Evolutionary conservation across 1,140 invertebrate genomes (phyloP), one percentile per base, ranked within the genome.

Genomic region (Eurosta solidaginis): DNA sequence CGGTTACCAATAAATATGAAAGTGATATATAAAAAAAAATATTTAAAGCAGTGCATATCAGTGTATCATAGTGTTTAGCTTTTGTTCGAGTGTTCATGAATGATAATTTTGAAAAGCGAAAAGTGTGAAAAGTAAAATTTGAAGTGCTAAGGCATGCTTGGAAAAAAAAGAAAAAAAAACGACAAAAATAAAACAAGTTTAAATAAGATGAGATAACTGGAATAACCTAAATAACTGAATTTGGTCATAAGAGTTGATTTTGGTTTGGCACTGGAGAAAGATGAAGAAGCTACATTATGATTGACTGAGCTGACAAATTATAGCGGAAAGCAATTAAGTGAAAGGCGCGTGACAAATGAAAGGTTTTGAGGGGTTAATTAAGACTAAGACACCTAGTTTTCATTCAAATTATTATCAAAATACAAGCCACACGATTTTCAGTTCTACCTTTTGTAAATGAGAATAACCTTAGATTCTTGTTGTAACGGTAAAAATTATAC

Each of bases 151-250:
- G 17, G 1, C 36, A 68, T 33, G 17, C 59, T 40, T 54, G 50
- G 33, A 7, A 17, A 68, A 17, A 68, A 40, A 25, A 22, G 29
- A 20, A 40, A 42, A 22, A 68, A 2, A 17, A 47, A 47, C n/a
- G n/a, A 47, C n/a, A 12, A 68, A 20, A 68, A 22, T 42, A 42
- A 54, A 54, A 54, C 27, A 27, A 54, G 20, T 14, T 17, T 10
- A 54, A 25, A 54, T 25, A 50, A 50, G 0, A 49, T 3, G 1
- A 63, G 36, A 20, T 40, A 68, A 68, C 33, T n/a, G 36, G 59
- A 10, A 33, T 68, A 33, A 68, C 59, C 59, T 40, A 68, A 68
- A 68, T 68, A 68, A 42, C 59, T 68, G 33, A 40, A 68, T 68
- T 68, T 68, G 59, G 59, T 68, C 27, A 68, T n/a, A 68, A 40